These are phyloP conservation scores for Drosophila mimetica DNA, from an alignment of 2,888 invertebrate species.

Conservation along the genomic window DNA sequence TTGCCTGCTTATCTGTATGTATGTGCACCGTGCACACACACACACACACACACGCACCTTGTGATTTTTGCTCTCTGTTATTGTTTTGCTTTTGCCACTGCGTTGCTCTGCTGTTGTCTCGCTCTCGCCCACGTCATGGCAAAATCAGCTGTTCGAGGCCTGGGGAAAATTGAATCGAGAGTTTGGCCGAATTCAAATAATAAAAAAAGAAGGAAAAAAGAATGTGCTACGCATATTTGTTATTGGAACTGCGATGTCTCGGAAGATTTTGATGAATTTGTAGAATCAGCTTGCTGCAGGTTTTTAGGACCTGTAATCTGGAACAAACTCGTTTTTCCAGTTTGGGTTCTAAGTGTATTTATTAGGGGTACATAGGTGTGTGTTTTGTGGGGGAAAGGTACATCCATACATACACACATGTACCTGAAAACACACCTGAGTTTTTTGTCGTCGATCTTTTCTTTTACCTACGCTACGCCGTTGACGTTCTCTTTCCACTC, in stretches of 20 bases:
- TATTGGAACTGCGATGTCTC: constrained; percentile 14
- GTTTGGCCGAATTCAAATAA: constrained; percentile 9
- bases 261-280: constrained; percentile 18
- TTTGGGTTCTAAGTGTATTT: constrained; percentile 40
- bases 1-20: not conserved
- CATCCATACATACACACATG: not conserved
- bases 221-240: constrained; percentile 43
- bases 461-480: constrained; percentile 46
- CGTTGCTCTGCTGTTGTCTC: constrained; percentile 52
- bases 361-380: not conserved
- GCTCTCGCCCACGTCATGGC: constrained; percentile 49
- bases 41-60: constrained; percentile 20
- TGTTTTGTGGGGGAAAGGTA: constrained; percentile 23
- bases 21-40: constrained; percentile 4
- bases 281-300: constrained; percentile 51
- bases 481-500: constrained; percentile 45
- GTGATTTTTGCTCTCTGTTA: constrained; percentile 67
- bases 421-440: constrained; percentile 41
- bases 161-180: constrained; percentile 23
- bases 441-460: constrained; percentile 29
- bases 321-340: constrained; percentile 71
- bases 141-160: constrained; percentile 67
- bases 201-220: not conserved
- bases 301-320: constrained; percentile 66
- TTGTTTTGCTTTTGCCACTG: constrained; percentile 72